phyloP scores from a whole-genome alignment of 2,113 vertebrate species.

The Campylomormyrus tamandua region DNA sequence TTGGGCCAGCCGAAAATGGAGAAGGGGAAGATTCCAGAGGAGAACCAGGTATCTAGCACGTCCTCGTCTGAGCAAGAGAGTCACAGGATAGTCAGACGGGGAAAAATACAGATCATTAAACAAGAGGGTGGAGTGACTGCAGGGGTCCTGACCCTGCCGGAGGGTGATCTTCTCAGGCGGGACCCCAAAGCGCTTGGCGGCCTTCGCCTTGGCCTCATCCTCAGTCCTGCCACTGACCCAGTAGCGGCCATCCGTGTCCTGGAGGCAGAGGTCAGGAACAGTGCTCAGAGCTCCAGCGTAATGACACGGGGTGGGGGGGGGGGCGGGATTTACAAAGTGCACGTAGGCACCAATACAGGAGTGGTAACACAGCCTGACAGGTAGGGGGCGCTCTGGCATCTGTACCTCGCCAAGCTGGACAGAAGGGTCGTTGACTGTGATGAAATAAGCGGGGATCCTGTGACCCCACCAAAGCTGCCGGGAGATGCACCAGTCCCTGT shows the following conservation, averaged over 20 bases:
- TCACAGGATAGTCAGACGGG: slow-evolving; percentile 19
- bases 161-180: slow-evolving; percentile 68
- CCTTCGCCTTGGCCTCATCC: slow-evolving; percentile 70
- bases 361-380: neutral
- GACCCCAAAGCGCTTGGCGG: slow-evolving; percentile 71
- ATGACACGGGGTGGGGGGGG: no score
- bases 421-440: slow-evolving; percentile 65
- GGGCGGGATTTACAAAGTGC: neutral
- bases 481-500: slow-evolving; percentile 83
- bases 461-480: slow-evolving; percentile 91
- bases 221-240: slow-evolving; percentile 78
- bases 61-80: slow-evolving; percentile 63
- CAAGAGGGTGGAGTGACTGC: neutral
- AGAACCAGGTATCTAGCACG: slow-evolving; percentile 84
- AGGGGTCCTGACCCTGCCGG: slow-evolving; percentile 65
- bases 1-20: slow-evolving; percentile 82
- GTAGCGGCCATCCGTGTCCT: slow-evolving; percentile 78
- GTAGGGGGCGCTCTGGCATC: neutral
- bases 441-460: slow-evolving; percentile 78
- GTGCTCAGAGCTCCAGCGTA: neutral
- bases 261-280: neutral
- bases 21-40: slow-evolving; percentile 83
- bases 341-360: neutral
- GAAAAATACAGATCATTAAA: neutral
- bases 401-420: slow-evolving; percentile 73